These are phyloP conservation scores for Andrena chrysosceles DNA, from an alignment of 2,888 invertebrate species.

Conservation along the genomic window DNA sequence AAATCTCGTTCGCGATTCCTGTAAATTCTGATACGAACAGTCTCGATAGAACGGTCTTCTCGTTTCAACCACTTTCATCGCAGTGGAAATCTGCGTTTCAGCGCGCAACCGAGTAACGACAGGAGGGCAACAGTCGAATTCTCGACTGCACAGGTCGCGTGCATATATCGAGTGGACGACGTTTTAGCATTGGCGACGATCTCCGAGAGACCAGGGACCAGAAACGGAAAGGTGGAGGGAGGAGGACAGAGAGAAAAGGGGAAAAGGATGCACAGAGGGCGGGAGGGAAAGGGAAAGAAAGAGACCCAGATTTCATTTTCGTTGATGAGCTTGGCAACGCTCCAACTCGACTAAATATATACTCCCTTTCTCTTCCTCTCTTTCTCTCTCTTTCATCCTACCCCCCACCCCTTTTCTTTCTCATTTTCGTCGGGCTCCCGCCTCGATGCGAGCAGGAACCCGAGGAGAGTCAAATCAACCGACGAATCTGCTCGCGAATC, in stretches of 20 bases:
- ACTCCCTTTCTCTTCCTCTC: conserved; percentile 74
- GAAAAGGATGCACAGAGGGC: conserved; percentile 30
- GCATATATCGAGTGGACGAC: conserved; percentile 66
- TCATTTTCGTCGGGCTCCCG: conserved; percentile 59
- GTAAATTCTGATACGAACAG: conserved; percentile 2
- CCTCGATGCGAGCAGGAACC: conserved; percentile 45
- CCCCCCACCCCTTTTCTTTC: conserved; percentile 45
- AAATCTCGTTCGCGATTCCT: conserved; percentile 4
- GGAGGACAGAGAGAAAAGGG: conserved; percentile 62
- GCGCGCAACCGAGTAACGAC: conserved; percentile 23
- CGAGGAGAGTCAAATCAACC: conserved; percentile 24
- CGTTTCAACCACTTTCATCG: conserved; percentile 21
- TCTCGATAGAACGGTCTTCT: not conserved
- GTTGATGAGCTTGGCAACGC: conserved; percentile 84
- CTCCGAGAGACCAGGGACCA: conserved; percentile 40
- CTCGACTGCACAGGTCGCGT: conserved; percentile 46
- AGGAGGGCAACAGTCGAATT: conserved; percentile 55
- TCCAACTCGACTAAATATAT: conserved; percentile 84
- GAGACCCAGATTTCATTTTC: conserved; percentile 85
- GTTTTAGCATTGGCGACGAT: conserved; percentile 67
- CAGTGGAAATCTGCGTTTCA: conserved; percentile 34
- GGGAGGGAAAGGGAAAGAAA: conserved; percentile 67
- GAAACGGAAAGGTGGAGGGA: conserved; percentile 68
- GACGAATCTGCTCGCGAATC: conserved; percentile 24
- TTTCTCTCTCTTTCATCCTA: conserved; percentile 39